Percentiles rank a stretch among this genome's conserved stretches.
Conservation (phyloP, 1,140 invertebrate species). For the Globodera rostochiensis region DNA sequence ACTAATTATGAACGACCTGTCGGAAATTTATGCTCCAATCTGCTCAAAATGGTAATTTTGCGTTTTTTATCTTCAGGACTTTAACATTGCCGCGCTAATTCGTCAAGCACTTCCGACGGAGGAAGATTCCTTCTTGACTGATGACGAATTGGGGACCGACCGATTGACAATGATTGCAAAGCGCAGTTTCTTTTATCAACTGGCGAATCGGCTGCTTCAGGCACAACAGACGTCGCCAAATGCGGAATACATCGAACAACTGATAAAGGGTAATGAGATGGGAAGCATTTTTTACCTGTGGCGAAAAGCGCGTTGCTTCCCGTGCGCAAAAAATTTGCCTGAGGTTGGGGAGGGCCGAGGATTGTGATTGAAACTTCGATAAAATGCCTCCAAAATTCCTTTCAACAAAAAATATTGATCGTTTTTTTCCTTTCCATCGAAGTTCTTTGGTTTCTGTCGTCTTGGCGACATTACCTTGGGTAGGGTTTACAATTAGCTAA, state of each 20-base stretch:
- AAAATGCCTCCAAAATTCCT: too few species aligned
- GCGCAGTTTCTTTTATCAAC: slow-evolving; percentile 40
- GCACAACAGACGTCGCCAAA: slow-evolving; percentile 23
- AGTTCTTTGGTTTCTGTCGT: too few species aligned
- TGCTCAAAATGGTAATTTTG: background rate
- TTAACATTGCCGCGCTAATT: slow-evolving; percentile 35
- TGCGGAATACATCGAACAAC: slow-evolving; percentile 32
- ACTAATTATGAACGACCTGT: too few species aligned
- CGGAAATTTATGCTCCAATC: too few species aligned
- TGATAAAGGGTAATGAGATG: slow-evolving; percentile 37
- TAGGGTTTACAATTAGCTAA: too few species aligned
- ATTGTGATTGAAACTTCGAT: too few species aligned
- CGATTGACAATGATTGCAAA: slow-evolving; percentile 21
- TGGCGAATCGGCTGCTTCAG: slow-evolving; percentile 36
- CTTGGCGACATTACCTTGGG: too few species aligned
- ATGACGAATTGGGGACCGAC: slow-evolving; percentile 3
- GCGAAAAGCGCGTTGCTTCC: too few species aligned
- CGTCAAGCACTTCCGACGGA: slow-evolving; percentile 23
- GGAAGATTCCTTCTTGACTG: background rate
- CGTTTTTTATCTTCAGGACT: slow-evolving; percentile 28
- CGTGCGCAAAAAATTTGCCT: too few species aligned
- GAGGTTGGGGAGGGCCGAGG: too few species aligned
- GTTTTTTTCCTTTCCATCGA: too few species aligned
- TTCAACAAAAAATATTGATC: too few species aligned
- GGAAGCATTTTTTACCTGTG: background rate